phyloP scores from a whole-genome alignment of 1,140 invertebrate species.

The Nephila pilipes region DNA sequence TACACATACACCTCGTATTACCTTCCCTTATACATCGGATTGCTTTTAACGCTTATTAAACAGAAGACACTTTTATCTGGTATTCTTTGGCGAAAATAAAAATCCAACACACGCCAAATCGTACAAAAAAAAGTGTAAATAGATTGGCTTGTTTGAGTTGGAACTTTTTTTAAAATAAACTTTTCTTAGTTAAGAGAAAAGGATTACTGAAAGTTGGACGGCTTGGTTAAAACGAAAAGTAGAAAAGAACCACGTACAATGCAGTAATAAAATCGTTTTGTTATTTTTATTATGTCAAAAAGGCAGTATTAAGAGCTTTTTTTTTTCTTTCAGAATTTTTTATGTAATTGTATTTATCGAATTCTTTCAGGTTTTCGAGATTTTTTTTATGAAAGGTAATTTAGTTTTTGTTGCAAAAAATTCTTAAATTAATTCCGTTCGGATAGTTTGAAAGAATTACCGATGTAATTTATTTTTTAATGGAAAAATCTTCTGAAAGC shows the following conservation, averaged over 20 bases:
- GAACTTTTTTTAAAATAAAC: slow-evolving; percentile 12
- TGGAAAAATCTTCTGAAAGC: not conserved
- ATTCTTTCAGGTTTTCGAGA: too few species aligned
- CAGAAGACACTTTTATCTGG: slow-evolving; percentile 11
- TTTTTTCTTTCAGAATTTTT: not conserved
- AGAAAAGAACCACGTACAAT: not conserved
- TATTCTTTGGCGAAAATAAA: not conserved
- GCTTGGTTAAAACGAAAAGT: not conserved
- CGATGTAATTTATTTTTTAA: not conserved
- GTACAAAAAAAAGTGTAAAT: slow-evolving; percentile 19
- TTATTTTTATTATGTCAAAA: slow-evolving; percentile 4
- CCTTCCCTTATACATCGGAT: slow-evolving; percentile 36
- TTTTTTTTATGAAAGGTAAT: not conserved
- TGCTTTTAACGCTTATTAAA: slow-evolving; percentile 50
- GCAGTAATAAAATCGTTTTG: not conserved
- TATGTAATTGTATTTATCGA: too few species aligned
- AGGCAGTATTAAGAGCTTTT: not conserved
- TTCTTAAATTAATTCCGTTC: not conserved
- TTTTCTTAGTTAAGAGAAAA: slow-evolving; percentile 32
- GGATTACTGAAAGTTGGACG: slow-evolving; percentile 14
- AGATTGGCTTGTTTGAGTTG: slow-evolving; percentile 26
- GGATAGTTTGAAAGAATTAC: not conserved
- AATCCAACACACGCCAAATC: slow-evolving; percentile 22
- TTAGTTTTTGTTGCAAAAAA: not conserved
- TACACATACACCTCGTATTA: not conserved